Evolutionary conservation across 2,888 invertebrate genomes (phyloP).

Genomic region (Caenorhabditis macrosperma): DNA sequence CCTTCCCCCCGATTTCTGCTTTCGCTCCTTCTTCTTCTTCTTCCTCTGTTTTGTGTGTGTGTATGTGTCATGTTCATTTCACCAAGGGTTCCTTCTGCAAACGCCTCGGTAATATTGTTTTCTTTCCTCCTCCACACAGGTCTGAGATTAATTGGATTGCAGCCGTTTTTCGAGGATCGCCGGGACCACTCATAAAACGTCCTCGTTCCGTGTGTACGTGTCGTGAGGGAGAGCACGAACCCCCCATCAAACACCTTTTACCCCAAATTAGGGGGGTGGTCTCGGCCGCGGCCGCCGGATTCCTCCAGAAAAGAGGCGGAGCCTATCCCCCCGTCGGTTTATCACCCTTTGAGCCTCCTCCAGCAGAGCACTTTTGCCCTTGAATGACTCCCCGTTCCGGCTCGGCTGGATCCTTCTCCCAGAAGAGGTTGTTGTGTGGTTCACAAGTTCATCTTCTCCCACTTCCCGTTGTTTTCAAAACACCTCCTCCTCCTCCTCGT

Average conservation of each 20-base stretch:
- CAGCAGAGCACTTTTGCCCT: no score
- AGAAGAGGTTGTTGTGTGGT: neutral
- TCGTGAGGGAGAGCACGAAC: neutral
- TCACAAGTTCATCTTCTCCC: neutral
- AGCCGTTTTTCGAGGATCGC: neutral
- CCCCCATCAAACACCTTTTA: slow-evolving; percentile 27
- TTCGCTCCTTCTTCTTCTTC: neutral
- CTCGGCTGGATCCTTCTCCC: neutral
- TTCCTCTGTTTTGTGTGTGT: slow-evolving; percentile 11
- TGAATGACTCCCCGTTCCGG: neutral
- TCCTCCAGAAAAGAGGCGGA: slow-evolving; percentile 13
- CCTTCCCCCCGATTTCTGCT: slow-evolving; percentile 6
- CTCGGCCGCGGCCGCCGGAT: neutral
- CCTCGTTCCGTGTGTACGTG: slow-evolving; percentile 23
- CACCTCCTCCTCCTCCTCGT: neutral
- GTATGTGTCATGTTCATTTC: neutral
- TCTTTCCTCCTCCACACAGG: neutral
- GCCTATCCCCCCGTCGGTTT: no score
- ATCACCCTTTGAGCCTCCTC: slow-evolving; percentile 16
- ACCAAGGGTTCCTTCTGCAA: slow-evolving; percentile 16
- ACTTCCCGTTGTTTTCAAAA: slow-evolving; percentile 1
- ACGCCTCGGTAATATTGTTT: neutral
- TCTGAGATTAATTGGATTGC: slow-evolving; percentile 20
- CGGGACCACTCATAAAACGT: slow-evolving; percentile 22
- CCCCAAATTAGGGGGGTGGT: slow-evolving; percentile 26